Evolutionary conservation across 1,140 invertebrate species (phyloP).

Genomic region (Diploscapter pachys): DNA sequence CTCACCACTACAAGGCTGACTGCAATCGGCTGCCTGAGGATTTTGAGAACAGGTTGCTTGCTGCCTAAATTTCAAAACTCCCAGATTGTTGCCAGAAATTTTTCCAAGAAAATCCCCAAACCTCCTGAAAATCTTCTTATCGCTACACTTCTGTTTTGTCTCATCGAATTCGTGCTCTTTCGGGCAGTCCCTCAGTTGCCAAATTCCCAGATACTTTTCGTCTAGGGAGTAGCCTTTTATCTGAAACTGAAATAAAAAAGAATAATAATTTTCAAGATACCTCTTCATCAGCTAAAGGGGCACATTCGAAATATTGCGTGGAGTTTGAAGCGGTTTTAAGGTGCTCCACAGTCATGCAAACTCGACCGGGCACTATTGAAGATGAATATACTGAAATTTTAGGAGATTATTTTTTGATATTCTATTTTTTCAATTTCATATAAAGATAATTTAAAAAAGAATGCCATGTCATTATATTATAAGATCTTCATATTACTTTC

Average conservation of each 20-base stretch:
- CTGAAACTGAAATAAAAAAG: slow-evolving; percentile 7
- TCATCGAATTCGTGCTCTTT: slow-evolving; percentile 42
- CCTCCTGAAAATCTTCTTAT: slow-evolving; percentile 44
- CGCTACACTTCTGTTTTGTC: slow-evolving; percentile 44
- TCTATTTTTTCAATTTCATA: no score
- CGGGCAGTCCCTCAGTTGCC: slow-evolving; percentile 44
- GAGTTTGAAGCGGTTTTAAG: slow-evolving; percentile 35
- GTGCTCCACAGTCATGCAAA: slow-evolving; percentile 50
- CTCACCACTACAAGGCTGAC: slow-evolving; percentile 33
- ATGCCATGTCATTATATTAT: no score
- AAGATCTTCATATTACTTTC: no score
- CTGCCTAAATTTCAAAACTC: slow-evolving; percentile 29
- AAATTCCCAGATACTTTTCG: slow-evolving; percentile 44
- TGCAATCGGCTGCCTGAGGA: slow-evolving; percentile 35
- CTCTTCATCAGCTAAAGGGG: slow-evolving; percentile 44
- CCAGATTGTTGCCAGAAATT: neutral
- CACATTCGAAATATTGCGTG: slow-evolving; percentile 43
- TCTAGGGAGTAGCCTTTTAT: slow-evolving; percentile 17
- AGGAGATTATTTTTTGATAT: no score
- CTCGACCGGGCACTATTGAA: slow-evolving; percentile 20
- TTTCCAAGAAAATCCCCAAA: neutral
- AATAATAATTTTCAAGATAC: slow-evolving; percentile 12
- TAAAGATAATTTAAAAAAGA: no score
- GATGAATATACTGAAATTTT: slow-evolving; percentile 9
- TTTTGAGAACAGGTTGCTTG: slow-evolving; percentile 42